Evolutionary conservation across 1,140 invertebrate species (phyloP).

Genomic region (Pseudomyrmex flavicornis): DNA sequence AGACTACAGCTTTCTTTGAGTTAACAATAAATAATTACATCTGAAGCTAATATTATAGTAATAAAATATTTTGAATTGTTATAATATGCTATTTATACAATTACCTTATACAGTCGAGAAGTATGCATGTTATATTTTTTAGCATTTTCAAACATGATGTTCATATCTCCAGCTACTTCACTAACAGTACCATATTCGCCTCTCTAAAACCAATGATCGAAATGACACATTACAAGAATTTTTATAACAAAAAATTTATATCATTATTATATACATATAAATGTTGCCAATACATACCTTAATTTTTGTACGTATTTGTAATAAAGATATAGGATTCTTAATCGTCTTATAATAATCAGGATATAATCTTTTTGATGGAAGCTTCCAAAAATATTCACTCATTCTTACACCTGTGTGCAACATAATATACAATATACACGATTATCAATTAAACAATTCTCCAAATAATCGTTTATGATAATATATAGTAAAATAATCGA

Average conservation of each 20-base stretch:
- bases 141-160: conserved; percentile 99
- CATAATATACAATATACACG: not conserved
- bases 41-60: conserved; percentile 29
- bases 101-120: conserved; percentile 94
- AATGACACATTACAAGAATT: conserved; percentile 23
- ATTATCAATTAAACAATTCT: conserved; percentile 1
- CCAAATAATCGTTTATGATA: too few species aligned
- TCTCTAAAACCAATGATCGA: conserved; percentile 84
- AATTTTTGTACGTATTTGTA: conserved; percentile 96
- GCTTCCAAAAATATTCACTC: conserved; percentile 96
- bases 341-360: conserved; percentile 99
- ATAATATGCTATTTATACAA: not conserved
- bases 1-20: not conserved
- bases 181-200: conserved; percentile 94
- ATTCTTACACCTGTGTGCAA: conserved; percentile 87
- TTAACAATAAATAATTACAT: conserved; percentile 26
- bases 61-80: conserved; percentile 1
- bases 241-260: conserved; percentile 39
- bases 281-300: conserved; percentile 85
- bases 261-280: not conserved
- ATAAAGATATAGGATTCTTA: conserved; percentile 96
- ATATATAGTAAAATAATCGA: conserved; percentile 56
- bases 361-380: conserved; percentile 95
- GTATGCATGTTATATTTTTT: conserved; percentile 96
- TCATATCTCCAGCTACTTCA: conserved; percentile 97